These are phyloP conservation scores for Coelopa frigida DNA, from an alignment of 1,140 invertebrate species.

Conservation along the genomic window DNA sequence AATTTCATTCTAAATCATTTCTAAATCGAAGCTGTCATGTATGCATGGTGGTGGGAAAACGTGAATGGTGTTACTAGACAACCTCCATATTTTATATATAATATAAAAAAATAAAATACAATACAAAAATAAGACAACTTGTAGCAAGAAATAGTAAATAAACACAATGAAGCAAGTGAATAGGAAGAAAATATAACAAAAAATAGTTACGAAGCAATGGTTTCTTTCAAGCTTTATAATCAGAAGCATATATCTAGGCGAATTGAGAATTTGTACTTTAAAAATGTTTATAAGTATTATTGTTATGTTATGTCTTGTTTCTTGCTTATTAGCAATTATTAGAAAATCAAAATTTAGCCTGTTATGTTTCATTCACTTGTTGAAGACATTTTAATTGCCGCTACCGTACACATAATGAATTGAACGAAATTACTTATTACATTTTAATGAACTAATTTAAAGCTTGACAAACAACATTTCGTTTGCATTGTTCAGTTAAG, in stretches of 20 bases:
- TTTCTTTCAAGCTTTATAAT: background rate
- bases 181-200: background rate
- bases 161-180: background rate
- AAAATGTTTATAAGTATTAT: background rate
- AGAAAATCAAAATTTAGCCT: background rate
- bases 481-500: background rate
- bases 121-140: constrained; percentile 1
- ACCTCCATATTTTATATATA: background rate
- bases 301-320: background rate
- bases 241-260: background rate
- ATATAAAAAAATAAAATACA: no score
- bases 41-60: background rate
- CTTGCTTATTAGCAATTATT: background rate
- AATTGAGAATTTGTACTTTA: constrained; percentile 9
- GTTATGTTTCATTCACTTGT: background rate
- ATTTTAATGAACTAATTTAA: constrained; percentile 9
- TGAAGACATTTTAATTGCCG: constrained; percentile 1
- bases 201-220: no score
- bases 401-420: background rate
- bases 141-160: background rate
- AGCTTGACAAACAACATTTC: constrained; percentile 9
- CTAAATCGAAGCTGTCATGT: constrained; percentile 8
- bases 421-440: constrained; percentile 2
- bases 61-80: background rate
- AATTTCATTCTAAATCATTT: constrained; percentile 3